These are phyloP conservation scores for Macropus fuliginosus DNA, from an alignment of 2,797 vertebrate species.

Conservation along the genomic window DNA sequence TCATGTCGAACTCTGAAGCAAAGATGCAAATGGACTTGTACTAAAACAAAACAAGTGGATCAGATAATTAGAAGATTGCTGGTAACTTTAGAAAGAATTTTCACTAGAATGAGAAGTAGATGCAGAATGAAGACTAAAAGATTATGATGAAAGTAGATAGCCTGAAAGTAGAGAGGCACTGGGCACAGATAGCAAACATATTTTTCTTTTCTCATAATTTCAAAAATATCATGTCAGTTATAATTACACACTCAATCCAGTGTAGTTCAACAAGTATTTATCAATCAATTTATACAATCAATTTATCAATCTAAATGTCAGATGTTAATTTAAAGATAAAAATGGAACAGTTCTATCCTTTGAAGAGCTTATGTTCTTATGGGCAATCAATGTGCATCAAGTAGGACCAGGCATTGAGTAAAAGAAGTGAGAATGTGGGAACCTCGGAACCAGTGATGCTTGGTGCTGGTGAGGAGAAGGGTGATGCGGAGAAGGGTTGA, in stretches of 20 bases:
- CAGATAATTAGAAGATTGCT: not conserved
- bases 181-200: too few relatives aligned
- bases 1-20: not conserved
- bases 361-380: not conserved
- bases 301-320: not conserved
- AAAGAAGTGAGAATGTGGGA: not conserved
- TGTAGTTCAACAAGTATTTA: not conserved
- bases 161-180: not conserved
- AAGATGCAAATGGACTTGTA: not conserved
- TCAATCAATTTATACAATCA: too few relatives aligned
- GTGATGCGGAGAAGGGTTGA: not conserved
- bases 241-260: not conserved
- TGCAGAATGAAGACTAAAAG: not conserved
- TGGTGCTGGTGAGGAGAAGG: not conserved
- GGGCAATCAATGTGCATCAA: not conserved
- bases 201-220: not conserved
- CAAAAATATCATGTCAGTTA: not conserved
- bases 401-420: not conserved
- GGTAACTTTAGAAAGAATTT: not conserved
- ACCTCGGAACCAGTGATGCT: not conserved
- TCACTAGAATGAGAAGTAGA: not conserved
- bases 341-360: not conserved
- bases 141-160: not conserved
- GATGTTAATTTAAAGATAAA: not conserved
- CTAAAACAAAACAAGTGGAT: not conserved